phyloP scores from a whole-genome alignment of 2,888 invertebrate genomes.

The Abscondita cerata region DNA sequence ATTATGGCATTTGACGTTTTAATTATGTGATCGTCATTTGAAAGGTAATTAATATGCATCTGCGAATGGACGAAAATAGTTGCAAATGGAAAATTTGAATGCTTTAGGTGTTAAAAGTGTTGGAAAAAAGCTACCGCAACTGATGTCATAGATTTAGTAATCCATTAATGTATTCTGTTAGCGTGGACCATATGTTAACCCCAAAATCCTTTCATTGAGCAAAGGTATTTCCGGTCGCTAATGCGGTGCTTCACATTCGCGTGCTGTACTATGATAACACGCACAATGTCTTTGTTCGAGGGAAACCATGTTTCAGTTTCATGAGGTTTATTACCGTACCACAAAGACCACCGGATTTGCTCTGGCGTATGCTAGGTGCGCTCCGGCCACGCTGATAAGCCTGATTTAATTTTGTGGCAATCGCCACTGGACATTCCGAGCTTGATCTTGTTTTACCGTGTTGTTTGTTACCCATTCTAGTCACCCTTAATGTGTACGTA shows the following conservation, averaged over 20 bases:
- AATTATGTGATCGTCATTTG: no score
- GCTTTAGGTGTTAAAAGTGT: no score
- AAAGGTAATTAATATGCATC: no score
- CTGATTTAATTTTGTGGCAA: conserved; percentile 56
- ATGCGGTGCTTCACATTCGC: conserved; percentile 49
- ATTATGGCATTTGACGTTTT: no score
- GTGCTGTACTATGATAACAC: conserved; percentile 47
- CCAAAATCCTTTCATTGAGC: conserved; percentile 36
- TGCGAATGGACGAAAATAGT: no score
- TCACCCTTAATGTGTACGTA: conserved; percentile 39
- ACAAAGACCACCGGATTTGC: conserved; percentile 49
- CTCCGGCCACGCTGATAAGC: conserved; percentile 51
- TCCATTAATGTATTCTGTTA: conserved; percentile 33
- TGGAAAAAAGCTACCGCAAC: conserved; percentile 9
- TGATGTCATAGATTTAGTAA: conserved; percentile 22
- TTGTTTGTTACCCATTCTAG: conserved; percentile 44
- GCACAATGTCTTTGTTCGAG: conserved; percentile 44
- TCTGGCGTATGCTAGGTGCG: conserved; percentile 43
- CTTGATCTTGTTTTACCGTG: conserved; percentile 54
- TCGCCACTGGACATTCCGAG: conserved; percentile 49
- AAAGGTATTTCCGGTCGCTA: conserved; percentile 45
- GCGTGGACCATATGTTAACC: conserved; percentile 37
- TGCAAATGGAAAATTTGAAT: no score
- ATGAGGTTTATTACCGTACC: conserved; percentile 50
- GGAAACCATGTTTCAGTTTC: conserved; percentile 42